Percentiles rank a stretch among this genome's conserved stretches.
Conservation (phyloP, 2,797 vertebrate species). For the Sebastes alutus region DNA sequence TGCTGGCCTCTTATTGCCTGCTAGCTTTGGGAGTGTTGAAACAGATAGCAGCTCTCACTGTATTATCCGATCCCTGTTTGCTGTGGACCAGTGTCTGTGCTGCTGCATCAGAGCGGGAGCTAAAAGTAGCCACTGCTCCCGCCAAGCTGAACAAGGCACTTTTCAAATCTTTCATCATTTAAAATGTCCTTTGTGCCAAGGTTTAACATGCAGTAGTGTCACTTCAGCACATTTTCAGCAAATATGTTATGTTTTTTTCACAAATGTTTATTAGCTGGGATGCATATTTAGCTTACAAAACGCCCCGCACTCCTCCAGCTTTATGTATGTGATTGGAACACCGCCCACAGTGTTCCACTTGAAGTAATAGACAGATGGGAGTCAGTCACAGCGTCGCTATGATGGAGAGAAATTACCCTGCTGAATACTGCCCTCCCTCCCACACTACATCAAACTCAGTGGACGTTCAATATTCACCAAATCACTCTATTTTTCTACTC, state of each 20-base stretch:
- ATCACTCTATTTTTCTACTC: slow-evolving; percentile 51
- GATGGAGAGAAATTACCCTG: slow-evolving; percentile 75
- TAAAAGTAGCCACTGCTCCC: slow-evolving; percentile 16
- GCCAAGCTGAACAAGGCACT: background rate
- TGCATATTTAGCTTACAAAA: slow-evolving; percentile 60
- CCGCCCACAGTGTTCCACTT: slow-evolving; percentile 80
- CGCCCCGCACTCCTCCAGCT: slow-evolving; percentile 54
- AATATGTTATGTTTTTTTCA: background rate
- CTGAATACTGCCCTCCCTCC: slow-evolving; percentile 74
- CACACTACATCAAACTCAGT: slow-evolving; percentile 72
- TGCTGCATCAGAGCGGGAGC: slow-evolving; percentile 42
- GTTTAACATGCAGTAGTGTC: background rate
- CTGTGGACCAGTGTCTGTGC: slow-evolving; percentile 31
- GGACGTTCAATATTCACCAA: slow-evolving; percentile 64
- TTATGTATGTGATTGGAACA: slow-evolving; percentile 75
- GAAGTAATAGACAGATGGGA: slow-evolving; percentile 79
- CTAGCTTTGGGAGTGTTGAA: slow-evolving; percentile 50
- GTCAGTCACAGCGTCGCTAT: slow-evolving; percentile 68
- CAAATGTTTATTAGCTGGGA: slow-evolving; percentile 46
- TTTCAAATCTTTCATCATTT: background rate
- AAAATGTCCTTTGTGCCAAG: background rate
- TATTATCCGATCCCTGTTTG: slow-evolving; percentile 38
- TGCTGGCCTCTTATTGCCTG: slow-evolving; percentile 57
- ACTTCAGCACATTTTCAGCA: slow-evolving; percentile 2
- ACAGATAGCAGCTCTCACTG: slow-evolving; percentile 54